phyloP scores from a whole-genome alignment of 2,797 vertebrate genomes.

The Leuciscus waleckii region DNA sequence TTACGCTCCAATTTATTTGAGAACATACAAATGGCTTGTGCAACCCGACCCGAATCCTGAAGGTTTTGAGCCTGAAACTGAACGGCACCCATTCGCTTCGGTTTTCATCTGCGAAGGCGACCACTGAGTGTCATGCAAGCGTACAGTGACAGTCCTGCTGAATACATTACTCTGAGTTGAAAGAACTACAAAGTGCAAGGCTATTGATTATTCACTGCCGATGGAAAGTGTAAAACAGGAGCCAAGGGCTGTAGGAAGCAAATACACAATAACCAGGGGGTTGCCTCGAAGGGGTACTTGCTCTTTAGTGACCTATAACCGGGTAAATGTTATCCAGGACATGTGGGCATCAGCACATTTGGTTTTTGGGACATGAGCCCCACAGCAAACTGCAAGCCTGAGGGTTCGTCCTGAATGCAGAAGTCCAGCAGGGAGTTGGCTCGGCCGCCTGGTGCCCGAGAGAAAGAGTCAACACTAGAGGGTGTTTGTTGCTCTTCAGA shows the following conservation, averaged over 20 bases:
- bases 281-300: constrained; percentile 73
- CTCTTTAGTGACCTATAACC: constrained; percentile 83
- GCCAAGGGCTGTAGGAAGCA: constrained; percentile 39
- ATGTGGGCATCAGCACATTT: constrained; percentile 66
- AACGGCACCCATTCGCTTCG: constrained; percentile 5
- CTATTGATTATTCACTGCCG: constrained; percentile 45
- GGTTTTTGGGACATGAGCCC: constrained; percentile 50
- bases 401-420: constrained; percentile 47
- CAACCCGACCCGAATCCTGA: not conserved
- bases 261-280: constrained; percentile 30
- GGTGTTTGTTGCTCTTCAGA: constrained; percentile 47
- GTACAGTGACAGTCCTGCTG: constrained; percentile 9
- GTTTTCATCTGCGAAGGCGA: constrained; percentile 63
- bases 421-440: constrained; percentile 41
- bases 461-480: constrained; percentile 20
- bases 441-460: not conserved
- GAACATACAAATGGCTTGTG: not conserved
- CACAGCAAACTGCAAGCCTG: constrained; percentile 47
- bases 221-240: constrained; percentile 35
- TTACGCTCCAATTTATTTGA: not conserved
- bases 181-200: constrained; percentile 16
- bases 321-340: constrained; percentile 75
- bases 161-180: constrained; percentile 32
- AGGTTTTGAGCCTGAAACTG: not conserved
- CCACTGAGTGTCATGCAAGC: constrained; percentile 24